phyloP scores from a whole-genome alignment of 2,113 vertebrate genomes.

The Asarcornis scutulata region DNA sequence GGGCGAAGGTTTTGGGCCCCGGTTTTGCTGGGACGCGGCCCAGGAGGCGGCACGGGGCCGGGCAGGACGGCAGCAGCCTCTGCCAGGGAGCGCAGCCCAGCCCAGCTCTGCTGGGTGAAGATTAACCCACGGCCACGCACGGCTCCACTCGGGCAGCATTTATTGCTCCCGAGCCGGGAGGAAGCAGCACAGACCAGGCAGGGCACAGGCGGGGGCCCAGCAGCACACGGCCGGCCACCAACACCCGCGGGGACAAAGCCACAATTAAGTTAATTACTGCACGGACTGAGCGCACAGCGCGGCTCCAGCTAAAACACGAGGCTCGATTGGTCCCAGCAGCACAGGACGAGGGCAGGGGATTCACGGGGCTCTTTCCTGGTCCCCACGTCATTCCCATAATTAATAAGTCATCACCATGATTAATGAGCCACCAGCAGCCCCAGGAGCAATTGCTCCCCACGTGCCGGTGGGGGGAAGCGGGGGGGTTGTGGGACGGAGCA shows the following conservation, averaged over 20 bases:
- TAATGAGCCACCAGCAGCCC: not conserved
- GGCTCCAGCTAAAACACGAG: not conserved
- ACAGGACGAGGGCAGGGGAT: not conserved
- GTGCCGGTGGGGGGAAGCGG: fast-evolving
- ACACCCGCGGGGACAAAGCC: not conserved
- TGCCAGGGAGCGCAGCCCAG: not conserved
- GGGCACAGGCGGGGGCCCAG: not conserved
- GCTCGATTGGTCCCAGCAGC: fast-evolving
- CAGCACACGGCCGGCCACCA: not conserved
- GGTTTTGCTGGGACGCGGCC: constrained; percentile 61
- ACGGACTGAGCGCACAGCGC: not conserved
- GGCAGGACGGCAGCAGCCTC: not conserved
- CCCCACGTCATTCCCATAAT: not conserved
- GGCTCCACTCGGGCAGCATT: not conserved
- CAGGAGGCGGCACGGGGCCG: not conserved
- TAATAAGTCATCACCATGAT: not conserved
- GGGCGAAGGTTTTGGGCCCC: not conserved
- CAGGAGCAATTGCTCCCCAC: fast-evolving
- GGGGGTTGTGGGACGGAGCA: too few species aligned
- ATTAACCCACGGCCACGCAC: not conserved
- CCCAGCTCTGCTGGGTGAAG: not conserved
- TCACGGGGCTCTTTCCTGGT: not conserved
- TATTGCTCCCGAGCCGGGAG: not conserved
- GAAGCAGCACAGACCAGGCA: fast-evolving
- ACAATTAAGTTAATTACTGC: not conserved